A percentile compares a stretch with the other conserved stretches of the same genome.
These are phyloP conservation scores for Heterodera carotae DNA, from an alignment of 1,140 invertebrate species.

Conservation along the genomic window DNA sequence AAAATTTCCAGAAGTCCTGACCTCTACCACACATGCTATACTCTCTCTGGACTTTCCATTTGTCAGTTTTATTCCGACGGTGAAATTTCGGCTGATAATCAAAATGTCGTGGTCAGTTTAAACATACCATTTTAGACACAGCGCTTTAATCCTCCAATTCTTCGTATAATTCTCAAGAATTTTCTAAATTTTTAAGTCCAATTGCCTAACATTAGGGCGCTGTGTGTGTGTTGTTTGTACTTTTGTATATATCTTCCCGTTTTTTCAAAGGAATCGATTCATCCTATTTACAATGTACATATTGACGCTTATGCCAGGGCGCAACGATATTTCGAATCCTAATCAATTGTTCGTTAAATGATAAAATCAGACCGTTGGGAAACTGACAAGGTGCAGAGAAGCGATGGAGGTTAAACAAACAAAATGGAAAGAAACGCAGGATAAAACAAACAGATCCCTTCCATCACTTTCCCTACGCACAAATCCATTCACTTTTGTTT, in stretches of 20 bases:
- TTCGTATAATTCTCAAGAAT: no score
- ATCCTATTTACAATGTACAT: conserved; percentile 36
- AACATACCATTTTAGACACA: no score
- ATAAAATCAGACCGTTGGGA: not conserved
- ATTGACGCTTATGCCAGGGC: conserved; percentile 33
- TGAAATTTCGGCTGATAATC: conserved; percentile 28
- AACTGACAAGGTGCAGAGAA: not conserved
- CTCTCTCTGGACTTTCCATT: conserved; percentile 37
- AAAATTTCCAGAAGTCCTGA: conserved; percentile 44
- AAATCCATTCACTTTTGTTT: not conserved
- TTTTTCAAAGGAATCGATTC: conserved; percentile 36
- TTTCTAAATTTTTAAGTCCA: no score
- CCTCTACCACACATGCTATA: conserved; percentile 55
- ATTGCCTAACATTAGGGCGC: no score
- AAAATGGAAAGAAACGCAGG: not conserved
- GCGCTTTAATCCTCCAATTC: no score
- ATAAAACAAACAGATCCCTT: not conserved
- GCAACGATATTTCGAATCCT: not conserved
- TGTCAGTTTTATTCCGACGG: conserved; percentile 42
- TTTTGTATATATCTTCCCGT: not conserved
- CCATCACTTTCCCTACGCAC: no score
- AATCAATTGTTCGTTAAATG: not conserved
- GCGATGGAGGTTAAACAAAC: not conserved
- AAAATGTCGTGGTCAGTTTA: conserved; percentile 38
- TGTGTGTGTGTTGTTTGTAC: no score